Evolutionary conservation across 2,888 invertebrate species (phyloP).

Genomic region (Drosophila mulleri): DNA sequence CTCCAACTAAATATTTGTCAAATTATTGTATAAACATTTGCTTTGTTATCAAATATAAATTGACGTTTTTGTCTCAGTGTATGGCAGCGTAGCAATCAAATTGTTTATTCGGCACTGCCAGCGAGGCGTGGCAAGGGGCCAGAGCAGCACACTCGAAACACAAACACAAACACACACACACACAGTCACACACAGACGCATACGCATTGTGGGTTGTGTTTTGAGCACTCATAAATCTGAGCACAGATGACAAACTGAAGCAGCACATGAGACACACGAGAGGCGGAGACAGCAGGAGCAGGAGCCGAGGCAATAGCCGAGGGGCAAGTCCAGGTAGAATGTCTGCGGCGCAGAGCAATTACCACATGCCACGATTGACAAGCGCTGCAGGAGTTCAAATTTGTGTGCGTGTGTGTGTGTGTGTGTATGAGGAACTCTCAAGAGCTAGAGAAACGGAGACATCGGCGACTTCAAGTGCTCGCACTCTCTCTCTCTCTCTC

Average conservation of each 20-base stretch:
- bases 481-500: constrained; percentile 26
- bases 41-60: constrained; percentile 4
- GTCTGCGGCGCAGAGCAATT: constrained; percentile 57
- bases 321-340: constrained; percentile 39
- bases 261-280: constrained; percentile 1
- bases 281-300: neutral
- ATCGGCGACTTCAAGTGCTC: constrained; percentile 71
- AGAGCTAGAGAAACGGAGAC: constrained; percentile 11
- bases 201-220: constrained; percentile 34
- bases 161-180: constrained; percentile 28
- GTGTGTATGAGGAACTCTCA: constrained; percentile 10
- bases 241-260: constrained; percentile 24
- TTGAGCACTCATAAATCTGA: constrained; percentile 60
- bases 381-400: constrained; percentile 71
- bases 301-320: neutral
- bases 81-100: constrained; percentile 27
- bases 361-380: constrained; percentile 75
- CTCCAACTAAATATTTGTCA: neutral
- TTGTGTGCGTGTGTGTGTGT: constrained; percentile 24
- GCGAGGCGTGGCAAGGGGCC: constrained; percentile 58
- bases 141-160: constrained; percentile 15
- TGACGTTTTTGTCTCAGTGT: constrained; percentile 7
- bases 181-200: constrained; percentile 22
- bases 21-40: constrained; percentile 4
- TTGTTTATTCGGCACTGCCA: constrained; percentile 37